phyloP scores from a whole-genome alignment of 2,113 vertebrate species.

The Percina caprodes region DNA sequence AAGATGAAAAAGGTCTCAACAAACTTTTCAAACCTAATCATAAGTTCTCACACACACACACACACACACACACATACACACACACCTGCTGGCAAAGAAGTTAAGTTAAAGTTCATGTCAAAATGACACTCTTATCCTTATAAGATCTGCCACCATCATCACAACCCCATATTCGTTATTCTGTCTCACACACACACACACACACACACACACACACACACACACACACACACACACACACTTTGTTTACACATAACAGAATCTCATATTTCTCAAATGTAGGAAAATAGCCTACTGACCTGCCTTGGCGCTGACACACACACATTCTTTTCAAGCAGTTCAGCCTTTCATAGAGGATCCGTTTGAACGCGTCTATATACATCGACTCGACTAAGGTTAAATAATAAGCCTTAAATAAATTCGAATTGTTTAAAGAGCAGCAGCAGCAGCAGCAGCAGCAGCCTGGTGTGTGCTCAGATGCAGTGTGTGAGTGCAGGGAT shows the following conservation, averaged over 20 bases:
- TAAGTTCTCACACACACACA: not conserved
- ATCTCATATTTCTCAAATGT: constrained; percentile 73
- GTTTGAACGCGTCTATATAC: constrained; percentile 89
- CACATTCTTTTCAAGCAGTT: constrained; percentile 88
- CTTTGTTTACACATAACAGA: constrained; percentile 59
- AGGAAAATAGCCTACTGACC: constrained; percentile 79
- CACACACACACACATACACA: not conserved
- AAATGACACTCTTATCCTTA: constrained; percentile 39
- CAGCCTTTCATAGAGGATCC: constrained; percentile 85
- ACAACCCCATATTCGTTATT: constrained; percentile 33
- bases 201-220: constrained; percentile 48
- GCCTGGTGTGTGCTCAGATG: constrained; percentile 21
- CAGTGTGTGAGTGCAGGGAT: constrained; percentile 39
- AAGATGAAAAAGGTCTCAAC: not conserved
- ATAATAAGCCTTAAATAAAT: constrained; percentile 54
- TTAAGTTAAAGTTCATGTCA: constrained; percentile 41
- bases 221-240: constrained; percentile 48
- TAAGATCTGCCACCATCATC: constrained; percentile 59
- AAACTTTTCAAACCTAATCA: constrained; percentile 48
- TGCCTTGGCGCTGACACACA: constrained; percentile 86
- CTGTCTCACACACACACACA: constrained; percentile 15
- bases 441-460: constrained; percentile 12
- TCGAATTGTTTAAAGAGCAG: constrained; percentile 23
- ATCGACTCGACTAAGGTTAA: constrained; percentile 77
- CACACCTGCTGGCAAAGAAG: constrained; percentile 13